These are phyloP conservation scores for Doryteuthis pealeii DNA, from an alignment of 1,140 invertebrate genomes.

Conservation along the genomic window DNA sequence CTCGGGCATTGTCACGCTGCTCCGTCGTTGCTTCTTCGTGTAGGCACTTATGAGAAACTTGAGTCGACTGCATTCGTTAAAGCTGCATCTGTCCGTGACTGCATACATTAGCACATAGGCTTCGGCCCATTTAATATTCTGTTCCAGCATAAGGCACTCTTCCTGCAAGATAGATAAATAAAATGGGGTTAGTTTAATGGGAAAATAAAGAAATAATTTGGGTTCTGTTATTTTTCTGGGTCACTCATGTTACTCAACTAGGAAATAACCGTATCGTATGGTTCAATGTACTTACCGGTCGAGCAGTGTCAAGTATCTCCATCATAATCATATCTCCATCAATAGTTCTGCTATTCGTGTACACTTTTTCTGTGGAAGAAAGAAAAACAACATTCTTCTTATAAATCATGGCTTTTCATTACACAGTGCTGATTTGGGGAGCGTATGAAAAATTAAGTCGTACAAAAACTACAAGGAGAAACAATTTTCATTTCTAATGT, in stretches of 20 bases:
- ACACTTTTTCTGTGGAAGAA: constrained; percentile 72
- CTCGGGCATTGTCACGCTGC: constrained; percentile 62
- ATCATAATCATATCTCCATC: constrained; percentile 88
- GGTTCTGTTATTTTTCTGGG: too few relatives aligned
- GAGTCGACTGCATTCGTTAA: constrained; percentile 76
- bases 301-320: constrained; percentile 90
- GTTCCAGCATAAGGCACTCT: constrained; percentile 73
- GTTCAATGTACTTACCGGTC: constrained; percentile 67
- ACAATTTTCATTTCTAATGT: too few relatives aligned
- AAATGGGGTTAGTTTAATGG: too few relatives aligned
- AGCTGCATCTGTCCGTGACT: constrained; percentile 85
- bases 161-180: constrained; percentile 61
- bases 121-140: constrained; percentile 84
- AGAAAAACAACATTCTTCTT: background rate
- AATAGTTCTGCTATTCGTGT: constrained; percentile 85
- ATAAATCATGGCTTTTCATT: too few relatives aligned
- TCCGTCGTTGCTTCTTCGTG: constrained; percentile 67
- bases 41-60: constrained; percentile 81
- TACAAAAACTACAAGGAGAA: too few relatives aligned
- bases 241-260: too few relatives aligned
- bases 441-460: too few relatives aligned
- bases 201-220: too few relatives aligned
- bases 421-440: too few relatives aligned
- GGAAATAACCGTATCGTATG: too few relatives aligned
- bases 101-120: constrained; percentile 85